Evolutionary conservation across 2,888 invertebrate genomes (phyloP), one percentile per base, ranked within the genome.

Genomic region (Lasioglossum morio): DNA sequence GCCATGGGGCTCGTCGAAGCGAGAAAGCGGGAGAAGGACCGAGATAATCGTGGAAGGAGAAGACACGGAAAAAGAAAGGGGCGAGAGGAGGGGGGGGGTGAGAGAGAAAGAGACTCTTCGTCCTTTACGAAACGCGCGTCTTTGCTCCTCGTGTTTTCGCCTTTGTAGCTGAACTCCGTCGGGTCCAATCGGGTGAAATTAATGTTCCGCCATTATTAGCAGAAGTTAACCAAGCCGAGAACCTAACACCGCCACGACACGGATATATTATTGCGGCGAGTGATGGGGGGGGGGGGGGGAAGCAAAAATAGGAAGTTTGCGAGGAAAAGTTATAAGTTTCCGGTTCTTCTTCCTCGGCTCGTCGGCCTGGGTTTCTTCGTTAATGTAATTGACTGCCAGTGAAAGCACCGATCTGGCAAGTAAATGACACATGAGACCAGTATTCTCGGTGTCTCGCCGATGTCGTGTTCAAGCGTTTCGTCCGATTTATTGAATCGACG

Each of bases 121-220:
- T 83, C 85, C 78, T 88, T 84, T 81, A 76, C 84, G 66, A 23
- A 70, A 70, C 72, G 73, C 66, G 57, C 66, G 57, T 48, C 73
- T 69, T 72, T 66, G 43, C 70, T 74, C 82, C 40, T 77, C 80
- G 66, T 81, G 73, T 76, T 82, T 80, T 80, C 82, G 69, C 73
- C 72, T 76, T 81, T 81, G 83, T 88, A 81, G 82, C 81, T 66
- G 87, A 91, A 90, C 92, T 91, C 94, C 93, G 91, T 90, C 93
- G 93, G 94, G 94, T 92, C 94, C 94, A 93, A 94, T 94, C 93
- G 94, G 89, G 91, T 88, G 93, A 93, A 94, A 94, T 94, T 94
- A 94, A 94, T 94, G 94, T 92, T 92, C 85, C 90, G 89, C 91
- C 91, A 92, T 94, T 94, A 94, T 94, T 94, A 94, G 92, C 92